phyloP scores from a whole-genome alignment of 2,797 vertebrate genomes.

The Peromyscus eremicus region DNA sequence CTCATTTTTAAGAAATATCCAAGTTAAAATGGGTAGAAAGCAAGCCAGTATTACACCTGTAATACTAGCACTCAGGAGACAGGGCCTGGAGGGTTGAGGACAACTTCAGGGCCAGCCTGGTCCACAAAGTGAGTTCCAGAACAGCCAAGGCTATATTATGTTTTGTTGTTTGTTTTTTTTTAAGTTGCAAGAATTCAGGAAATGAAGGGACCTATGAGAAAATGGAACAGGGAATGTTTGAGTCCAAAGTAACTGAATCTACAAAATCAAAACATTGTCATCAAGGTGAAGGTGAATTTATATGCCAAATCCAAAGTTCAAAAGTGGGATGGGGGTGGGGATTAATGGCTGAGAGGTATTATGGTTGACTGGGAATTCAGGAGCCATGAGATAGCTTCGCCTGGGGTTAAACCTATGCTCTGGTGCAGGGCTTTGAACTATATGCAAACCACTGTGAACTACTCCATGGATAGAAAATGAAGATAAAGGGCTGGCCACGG shows the following conservation, averaged over 20 bases:
- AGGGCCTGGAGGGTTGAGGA: too few relatives aligned
- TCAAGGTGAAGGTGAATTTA: slow-evolving; percentile 1
- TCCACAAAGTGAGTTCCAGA: background rate
- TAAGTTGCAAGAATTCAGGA: background rate
- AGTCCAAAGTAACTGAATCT: background rate
- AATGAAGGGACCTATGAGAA: background rate
- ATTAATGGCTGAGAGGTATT: background rate
- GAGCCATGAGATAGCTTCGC: background rate
- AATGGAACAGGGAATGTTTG: background rate
- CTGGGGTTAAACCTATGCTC: background rate
- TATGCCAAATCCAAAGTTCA: background rate
- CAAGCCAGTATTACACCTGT: background rate
- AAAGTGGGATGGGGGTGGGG: background rate
- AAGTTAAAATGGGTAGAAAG: background rate
- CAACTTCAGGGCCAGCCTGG: too few relatives aligned
- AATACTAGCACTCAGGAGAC: background rate
- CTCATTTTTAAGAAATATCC: background rate
- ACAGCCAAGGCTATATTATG: background rate
- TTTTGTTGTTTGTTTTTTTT: too few relatives aligned
- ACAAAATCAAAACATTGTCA: background rate
- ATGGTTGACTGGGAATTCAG: background rate
- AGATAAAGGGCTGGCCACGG: background rate
- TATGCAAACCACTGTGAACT: background rate
- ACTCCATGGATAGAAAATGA: background rate
- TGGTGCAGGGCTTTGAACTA: background rate